Base-by-base conservation (phyloP, 1,140 invertebrate genomes). In the Solen grandis region DNA sequence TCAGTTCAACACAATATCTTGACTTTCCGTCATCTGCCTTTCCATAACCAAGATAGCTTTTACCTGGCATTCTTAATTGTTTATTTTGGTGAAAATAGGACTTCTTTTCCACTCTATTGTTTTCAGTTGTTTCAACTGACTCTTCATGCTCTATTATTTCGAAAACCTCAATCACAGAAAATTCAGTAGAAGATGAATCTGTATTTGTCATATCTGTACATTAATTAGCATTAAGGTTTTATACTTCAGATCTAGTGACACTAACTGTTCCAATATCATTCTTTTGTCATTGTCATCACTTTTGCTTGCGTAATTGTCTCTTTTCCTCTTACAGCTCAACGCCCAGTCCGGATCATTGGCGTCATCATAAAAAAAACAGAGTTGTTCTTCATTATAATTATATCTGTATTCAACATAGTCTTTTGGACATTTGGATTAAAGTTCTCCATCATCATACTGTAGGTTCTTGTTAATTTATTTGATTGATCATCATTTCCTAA, bases 331-430 rank as follows among this genome's bases (percentile, higher is more conserved):
- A n/a, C 31, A 52, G 4, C 54, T 36, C 29, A 36, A n/a, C 14
- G 36, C 31, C 65, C 65, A 69, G n/a, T 69, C 65, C 29, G 65
- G 65, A 29, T 69, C 65, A 4, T 52, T 69, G 4, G 25, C 41
- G 14, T 69, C 35, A 52, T 69, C 65, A 36, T 69, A 38, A 50
- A n/a, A 52, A 36, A 52, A 38, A 36, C n/a, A 36, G 22, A 66
- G 46, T 2, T 66, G 33, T 10, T 36, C 36, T 38, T 66, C 63
- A 46, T 60, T 25, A 60, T 25, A 60, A 25, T 14, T n/a, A 10
- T 16, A 60, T 60, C 57, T 16, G 10, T 13, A 10, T 25, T 13
- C 25, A 16, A 60, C 10, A 60, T 25, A 16, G 27, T 13, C 27
- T 10, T 25, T 16, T 25, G 13, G 14, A 25, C 25, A 60, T 60